A percentile compares a stretch with the other conserved stretches of the same genome.
These are phyloP conservation scores for Tiaroga cobitis DNA, from an alignment of 2,797 vertebrate species.

Conservation along the genomic window DNA sequence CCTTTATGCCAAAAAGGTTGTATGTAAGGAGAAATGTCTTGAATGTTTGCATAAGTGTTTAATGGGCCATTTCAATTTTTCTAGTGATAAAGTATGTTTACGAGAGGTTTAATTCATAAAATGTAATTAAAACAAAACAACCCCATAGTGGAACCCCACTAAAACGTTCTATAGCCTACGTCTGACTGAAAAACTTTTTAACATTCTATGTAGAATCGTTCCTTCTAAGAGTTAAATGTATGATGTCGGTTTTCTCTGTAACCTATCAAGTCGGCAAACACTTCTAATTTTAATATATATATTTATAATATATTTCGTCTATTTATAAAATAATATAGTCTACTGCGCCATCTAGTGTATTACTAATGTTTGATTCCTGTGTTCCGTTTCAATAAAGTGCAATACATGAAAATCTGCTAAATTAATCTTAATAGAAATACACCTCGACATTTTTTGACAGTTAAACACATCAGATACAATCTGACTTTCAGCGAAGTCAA, in stretches of 20 bases:
- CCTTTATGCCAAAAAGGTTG: background rate
- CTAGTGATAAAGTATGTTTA: background rate
- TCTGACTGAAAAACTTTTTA: no score
- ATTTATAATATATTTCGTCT: background rate
- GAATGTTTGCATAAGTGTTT: background rate
- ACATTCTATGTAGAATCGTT: no score
- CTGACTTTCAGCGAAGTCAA: background rate
- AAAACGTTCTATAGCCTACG: no score
- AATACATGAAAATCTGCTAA: background rate
- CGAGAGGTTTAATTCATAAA: background rate
- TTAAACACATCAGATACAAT: background rate
- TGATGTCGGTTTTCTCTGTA: no score
- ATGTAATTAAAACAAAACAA: background rate
- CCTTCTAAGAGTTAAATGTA: no score
- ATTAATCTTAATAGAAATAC: background rate
- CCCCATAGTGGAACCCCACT: background rate
- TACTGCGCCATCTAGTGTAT: slow-evolving; percentile 3
- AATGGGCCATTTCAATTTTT: background rate
- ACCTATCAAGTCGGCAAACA: no score
- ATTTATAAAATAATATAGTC: no score
- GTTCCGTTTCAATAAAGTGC: background rate
- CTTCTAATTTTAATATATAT: no score
- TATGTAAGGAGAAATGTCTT: background rate
- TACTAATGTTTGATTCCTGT: background rate
- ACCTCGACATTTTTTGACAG: background rate